Evolutionary conservation across 2,888 invertebrate genomes (phyloP), one percentile per base, ranked within the genome.

Genomic region (Dynastes maya): DNA sequence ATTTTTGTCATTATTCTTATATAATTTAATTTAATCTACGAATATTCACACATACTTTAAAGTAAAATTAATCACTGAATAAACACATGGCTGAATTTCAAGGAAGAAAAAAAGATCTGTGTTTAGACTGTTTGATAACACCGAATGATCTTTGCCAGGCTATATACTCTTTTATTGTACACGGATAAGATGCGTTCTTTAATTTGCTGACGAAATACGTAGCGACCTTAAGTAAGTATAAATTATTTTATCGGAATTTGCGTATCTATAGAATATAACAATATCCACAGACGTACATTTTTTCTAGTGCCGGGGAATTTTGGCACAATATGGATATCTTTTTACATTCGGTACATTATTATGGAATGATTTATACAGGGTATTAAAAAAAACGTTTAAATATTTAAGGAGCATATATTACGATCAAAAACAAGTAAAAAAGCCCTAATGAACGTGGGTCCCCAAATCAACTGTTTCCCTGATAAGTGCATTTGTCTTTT

Each of bases 101-200:
- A 51, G n/a, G 51, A 29, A 58, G 55, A 58, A 58, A 22, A 58
- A 72, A 72, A 40, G 37, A 16, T 32, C 8, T 11, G 16, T 72
- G 72, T 72, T 72, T 72, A 58, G 72, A 72, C 72, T 72, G 72
- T 22, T 5, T 72, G 72, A 72, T 72, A 72, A 72, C 72, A 49
- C 55, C 11, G n/a, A 37, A 71, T 71, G 71, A 58, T 55, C 71
- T 71, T 55, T 71, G n/a, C 16, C 22, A 16, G n/a, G 6, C 45
- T 37, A 1, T 37, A 37, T 37, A 67, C 8, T 3, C 63, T 32
- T 63, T 29, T 29, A 63, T 29, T 8, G 5, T 63, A 63, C 63
- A 45, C 45, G 45, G 11, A 45, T 45, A 8, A 8, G 45, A 45
- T 45, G 45, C 45, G 58, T 9, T 29, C 13, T 29, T 63, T 22